Evolutionary conservation across 2,797 vertebrate genomes (phyloP), one percentile per base, ranked within the genome.

Genomic region (Novumbra hubbsi): DNA sequence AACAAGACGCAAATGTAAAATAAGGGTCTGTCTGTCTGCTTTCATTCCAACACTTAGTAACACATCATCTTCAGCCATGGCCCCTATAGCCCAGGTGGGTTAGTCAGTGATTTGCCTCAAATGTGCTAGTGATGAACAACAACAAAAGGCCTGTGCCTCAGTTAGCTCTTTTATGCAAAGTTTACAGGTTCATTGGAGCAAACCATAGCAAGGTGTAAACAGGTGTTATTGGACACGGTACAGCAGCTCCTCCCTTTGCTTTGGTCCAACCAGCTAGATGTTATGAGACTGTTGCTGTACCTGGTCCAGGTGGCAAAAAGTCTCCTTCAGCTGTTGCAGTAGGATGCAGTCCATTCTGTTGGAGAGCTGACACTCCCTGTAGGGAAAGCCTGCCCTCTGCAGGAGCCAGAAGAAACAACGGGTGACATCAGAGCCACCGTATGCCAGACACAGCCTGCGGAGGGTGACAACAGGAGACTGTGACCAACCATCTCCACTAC

Each of bases 341-440:
- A 99, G 94, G 73, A 96, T 92, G 79, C 95, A 96, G 75, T 99
- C 96, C 87, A 97, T 90, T 73, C 93, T 95, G 80, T 88, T 96
- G 73, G 92, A 88, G 77, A 99, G 85, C 81, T 98, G 96, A 84
- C 97, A 99, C 69, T 98, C 97, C 91, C 96, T 94, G 4, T 98
- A 99, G 24, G 98, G 97, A 84, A 99, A 98, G 1, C 96, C 97
- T 0, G 96, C 96, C 83, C 96, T 92, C 85, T 99, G 97, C 92
- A 99, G 96, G 76, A 99, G 95, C 97, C 97, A 99, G 70, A 96
- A 97, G 87, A 99, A 96, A 79, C 95, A 97, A 0, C 97, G 92
- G 0, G 96, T 98, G 78, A 99, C 96, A 14, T 99, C 98, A 63
- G 96, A 94, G 28, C 98, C 97, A 0, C 97, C 97, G 2, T 99